A percentile compares a stretch with the other conserved stretches of the same genome.
phyloP scores from a whole-genome alignment of 2,113 vertebrate species.

The Brienomyrus brachyistius region DNA sequence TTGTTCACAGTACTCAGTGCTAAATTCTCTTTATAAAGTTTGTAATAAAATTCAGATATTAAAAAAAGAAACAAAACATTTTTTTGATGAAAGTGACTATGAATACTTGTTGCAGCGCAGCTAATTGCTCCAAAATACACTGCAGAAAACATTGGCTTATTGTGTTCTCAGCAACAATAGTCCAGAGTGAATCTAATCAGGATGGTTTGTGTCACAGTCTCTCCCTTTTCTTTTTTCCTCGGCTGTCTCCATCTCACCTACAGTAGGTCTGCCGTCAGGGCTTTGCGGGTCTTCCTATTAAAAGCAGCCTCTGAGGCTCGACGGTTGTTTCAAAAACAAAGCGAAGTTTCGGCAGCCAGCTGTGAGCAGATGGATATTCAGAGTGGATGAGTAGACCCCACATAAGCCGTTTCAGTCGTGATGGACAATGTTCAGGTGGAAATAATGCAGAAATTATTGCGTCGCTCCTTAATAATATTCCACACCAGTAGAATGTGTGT shows the following conservation, averaged over 20 bases:
- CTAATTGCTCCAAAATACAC: not conserved
- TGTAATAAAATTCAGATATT: not conserved
- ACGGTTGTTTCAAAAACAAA: not conserved
- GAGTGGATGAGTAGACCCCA: not conserved
- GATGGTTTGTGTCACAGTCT: not conserved
- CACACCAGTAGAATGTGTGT: not conserved
- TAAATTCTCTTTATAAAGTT: not conserved
- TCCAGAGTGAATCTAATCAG: not conserved
- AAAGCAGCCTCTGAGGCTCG: not conserved
- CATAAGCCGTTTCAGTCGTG: not conserved
- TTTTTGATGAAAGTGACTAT: not conserved
- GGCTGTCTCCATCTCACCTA: not conserved
- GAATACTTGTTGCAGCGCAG: not conserved
- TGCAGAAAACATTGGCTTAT: not conserved
- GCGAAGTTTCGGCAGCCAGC: not conserved
- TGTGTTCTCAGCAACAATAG: not conserved
- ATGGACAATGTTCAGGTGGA: not conserved
- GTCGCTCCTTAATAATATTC: not conserved
- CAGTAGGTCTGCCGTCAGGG: not conserved
- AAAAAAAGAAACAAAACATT: not conserved
- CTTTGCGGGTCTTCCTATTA: not conserved
- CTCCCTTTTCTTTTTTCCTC: not conserved
- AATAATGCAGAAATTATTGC: not conserved
- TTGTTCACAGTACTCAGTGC: not conserved
- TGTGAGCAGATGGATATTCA: not conserved